Percentiles rank a stretch among this genome's conserved stretches.
These are phyloP conservation scores for Flabesymbios commensalis DNA, from an alignment of 2,888 invertebrate species.

Conservation along the genomic window DNA sequence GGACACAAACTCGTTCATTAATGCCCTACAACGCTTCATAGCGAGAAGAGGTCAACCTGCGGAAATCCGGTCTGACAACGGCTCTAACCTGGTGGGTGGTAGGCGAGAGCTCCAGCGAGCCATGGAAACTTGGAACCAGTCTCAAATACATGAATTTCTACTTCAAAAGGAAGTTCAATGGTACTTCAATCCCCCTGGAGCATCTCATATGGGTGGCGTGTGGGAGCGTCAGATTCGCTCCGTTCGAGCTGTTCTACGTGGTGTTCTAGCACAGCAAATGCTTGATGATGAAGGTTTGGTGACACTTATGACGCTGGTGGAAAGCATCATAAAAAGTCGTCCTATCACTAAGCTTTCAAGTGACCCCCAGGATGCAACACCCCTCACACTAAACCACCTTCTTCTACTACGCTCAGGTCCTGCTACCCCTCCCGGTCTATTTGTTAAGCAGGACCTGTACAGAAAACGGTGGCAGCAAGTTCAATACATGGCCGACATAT, in stretches of 20 bases:
- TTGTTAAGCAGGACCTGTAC: slow-evolving; percentile 24
- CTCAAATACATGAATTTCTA: neutral
- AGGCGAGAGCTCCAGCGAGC: slow-evolving; percentile 11
- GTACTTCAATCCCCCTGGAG: slow-evolving; percentile 21
- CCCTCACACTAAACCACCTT: slow-evolving; percentile 43
- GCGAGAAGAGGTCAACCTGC: no score
- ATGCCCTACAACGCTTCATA: slow-evolving; percentile 10
- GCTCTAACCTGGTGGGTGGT: slow-evolving; percentile 22
- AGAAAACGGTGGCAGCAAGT: slow-evolving; percentile 29
- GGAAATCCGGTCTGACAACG: slow-evolving; percentile 18
- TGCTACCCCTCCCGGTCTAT: slow-evolving; percentile 16
- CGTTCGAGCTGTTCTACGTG: slow-evolving; percentile 14
- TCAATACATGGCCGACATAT: slow-evolving; percentile 28
- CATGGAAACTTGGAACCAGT: slow-evolving; percentile 10
- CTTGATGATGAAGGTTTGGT: neutral
- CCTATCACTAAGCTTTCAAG: slow-evolving; percentile 3
- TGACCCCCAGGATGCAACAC: neutral
- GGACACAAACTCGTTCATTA: slow-evolving; percentile 14
- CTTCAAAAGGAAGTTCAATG: slow-evolving; percentile 10
- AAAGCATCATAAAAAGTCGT: slow-evolving; percentile 2
- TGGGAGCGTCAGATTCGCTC: slow-evolving; percentile 31
- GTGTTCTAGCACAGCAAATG: neutral
- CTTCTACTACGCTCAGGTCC: slow-evolving; percentile 33
- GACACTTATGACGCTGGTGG: neutral
- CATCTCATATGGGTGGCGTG: slow-evolving; percentile 23